A percentile compares a stretch with the other conserved stretches of the same genome.
Evolutionary conservation across 2,888 invertebrate genomes (phyloP).

Genomic region (Smittia aterrima): DNA sequence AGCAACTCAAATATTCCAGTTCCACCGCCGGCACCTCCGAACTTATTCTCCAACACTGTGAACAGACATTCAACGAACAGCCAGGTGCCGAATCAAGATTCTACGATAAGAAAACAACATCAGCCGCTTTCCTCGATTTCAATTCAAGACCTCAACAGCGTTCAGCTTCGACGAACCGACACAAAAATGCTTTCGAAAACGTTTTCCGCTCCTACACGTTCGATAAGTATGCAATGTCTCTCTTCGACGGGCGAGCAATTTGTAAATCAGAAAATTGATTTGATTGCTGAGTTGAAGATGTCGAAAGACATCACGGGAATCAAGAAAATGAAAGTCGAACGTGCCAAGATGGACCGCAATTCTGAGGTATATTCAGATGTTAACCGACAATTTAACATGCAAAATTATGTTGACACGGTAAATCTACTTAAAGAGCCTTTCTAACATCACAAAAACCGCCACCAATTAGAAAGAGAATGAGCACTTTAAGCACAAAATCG

Average conservation of each 20-base stretch:
- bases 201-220: constrained; percentile 77
- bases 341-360: constrained; percentile 80
- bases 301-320: constrained; percentile 93
- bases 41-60: constrained; percentile 19
- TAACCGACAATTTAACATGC: constrained; percentile 77
- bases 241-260: constrained; percentile 67
- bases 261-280: constrained; percentile 74
- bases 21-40: constrained; percentile 57
- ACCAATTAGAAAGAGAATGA: constrained; percentile 26
- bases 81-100: constrained; percentile 49
- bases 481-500: constrained; percentile 29
- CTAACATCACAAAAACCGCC: background rate
- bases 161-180: constrained; percentile 73
- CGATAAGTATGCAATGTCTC: constrained; percentile 72
- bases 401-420: constrained; percentile 88
- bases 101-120: constrained; percentile 58
- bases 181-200: constrained; percentile 76
- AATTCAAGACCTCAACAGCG: constrained; percentile 81
- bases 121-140: constrained; percentile 86
- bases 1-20: constrained; percentile 52
- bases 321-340: constrained; percentile 86
- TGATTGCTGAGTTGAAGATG: constrained; percentile 89
- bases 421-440: constrained; percentile 48
- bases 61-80: constrained; percentile 44
- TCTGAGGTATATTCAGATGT: constrained; percentile 82